A percentile compares a stretch with the other conserved stretches of the same genome.
Evolutionary conservation across 1,140 invertebrate species (phyloP).

Genomic region (Anastrepha obliqua): DNA sequence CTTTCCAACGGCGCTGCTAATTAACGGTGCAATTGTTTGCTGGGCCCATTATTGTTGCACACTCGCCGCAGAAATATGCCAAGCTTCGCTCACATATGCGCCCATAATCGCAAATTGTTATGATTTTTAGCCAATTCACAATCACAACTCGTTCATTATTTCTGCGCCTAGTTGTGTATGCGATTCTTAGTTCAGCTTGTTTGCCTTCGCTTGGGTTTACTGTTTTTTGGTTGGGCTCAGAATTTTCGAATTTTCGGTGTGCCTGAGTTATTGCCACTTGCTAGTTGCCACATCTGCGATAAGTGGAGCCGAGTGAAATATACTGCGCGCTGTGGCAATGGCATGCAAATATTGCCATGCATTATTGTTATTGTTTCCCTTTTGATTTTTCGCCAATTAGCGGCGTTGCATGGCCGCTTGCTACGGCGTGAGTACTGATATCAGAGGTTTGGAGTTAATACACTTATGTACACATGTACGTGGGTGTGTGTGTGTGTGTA

Average conservation of each 20-base stretch:
- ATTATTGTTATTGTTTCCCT: constrained; percentile 37
- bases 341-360: constrained; percentile 42
- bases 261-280: constrained; percentile 29
- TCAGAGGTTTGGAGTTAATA: not conserved
- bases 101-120: not conserved
- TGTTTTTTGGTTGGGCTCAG: not conserved
- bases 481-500: not conserved
- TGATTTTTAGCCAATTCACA: constrained; percentile 36
- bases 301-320: not conserved
- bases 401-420: not conserved
- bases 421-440: not conserved
- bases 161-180: not conserved
- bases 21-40: constrained; percentile 46
- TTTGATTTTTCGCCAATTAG: constrained; percentile 39
- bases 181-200: not conserved
- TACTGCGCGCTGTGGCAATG: not conserved
- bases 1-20: not conserved
- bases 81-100: not conserved
- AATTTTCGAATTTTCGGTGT: constrained; percentile 38
- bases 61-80: not conserved
- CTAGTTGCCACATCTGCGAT: constrained; percentile 23
- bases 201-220: not conserved
- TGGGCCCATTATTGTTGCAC: not conserved
- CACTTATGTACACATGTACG: not conserved
- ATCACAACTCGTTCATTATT: constrained; percentile 25